A percentile compares a stretch with the other conserved stretches of the same genome.
phyloP scores from a whole-genome alignment of 2,797 vertebrate genomes.

The Decapterus maruadsi region DNA sequence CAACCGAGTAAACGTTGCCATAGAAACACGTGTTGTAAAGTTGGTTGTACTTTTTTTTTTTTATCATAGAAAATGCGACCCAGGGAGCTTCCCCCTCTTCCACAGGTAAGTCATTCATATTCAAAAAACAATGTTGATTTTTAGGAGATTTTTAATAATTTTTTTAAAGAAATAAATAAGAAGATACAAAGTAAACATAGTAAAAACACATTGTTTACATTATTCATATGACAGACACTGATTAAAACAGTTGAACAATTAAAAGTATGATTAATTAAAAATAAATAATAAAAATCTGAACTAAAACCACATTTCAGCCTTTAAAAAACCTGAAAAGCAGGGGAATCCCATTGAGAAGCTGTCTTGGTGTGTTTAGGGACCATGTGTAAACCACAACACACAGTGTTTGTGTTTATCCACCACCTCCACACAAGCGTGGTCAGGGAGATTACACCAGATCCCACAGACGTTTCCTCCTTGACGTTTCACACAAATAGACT shows the following conservation, averaged over 20 bases:
- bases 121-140: background rate
- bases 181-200: too few relatives aligned
- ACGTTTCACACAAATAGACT: background rate
- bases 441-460: slow-evolving; percentile 29
- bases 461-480: background rate
- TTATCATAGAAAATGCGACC: slow-evolving; percentile 52
- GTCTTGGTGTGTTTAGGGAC: background rate
- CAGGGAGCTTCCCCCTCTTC: slow-evolving; percentile 82
- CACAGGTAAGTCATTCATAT: slow-evolving; percentile 61
- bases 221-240: too few relatives aligned
- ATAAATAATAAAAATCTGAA: background rate
- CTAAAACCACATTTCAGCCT: too few relatives aligned
- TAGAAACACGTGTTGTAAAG: background rate
- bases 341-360: background rate
- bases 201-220: too few relatives aligned
- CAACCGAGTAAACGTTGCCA: background rate
- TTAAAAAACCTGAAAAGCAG: background rate
- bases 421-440: background rate
- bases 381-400: background rate
- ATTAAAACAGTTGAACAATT: too few relatives aligned
- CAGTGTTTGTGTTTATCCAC: background rate
- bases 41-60: background rate
- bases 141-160: too few relatives aligned
- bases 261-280: too few relatives aligned
- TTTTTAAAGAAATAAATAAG: too few relatives aligned